Evolutionary conservation across 2,888 invertebrate genomes (phyloP), one percentile per base, ranked within the genome.

Genomic region (Pogonocherus hispidulus): DNA sequence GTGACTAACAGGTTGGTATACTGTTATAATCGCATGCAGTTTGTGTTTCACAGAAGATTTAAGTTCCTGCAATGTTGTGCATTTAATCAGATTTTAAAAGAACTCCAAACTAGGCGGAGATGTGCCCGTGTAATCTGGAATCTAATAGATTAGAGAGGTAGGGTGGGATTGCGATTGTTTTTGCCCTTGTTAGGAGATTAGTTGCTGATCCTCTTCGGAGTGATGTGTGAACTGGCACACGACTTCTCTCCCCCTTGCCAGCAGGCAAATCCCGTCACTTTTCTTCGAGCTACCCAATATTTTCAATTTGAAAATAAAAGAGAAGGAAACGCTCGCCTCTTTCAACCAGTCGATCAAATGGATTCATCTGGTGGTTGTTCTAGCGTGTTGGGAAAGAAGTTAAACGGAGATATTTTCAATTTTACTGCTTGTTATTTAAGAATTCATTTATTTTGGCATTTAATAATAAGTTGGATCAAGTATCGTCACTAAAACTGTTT

Each of bases 121-220:
- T 44, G 37, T 60, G 54, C 16, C 57, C 47, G 32, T 37, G 46
- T 62, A 62, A 62, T 62, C 62, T 68, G 66, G 52, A 67, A 68
- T 70, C 70, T 73, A 69, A 71, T 73, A 71, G 70, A 73, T 69
- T 71, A 67, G 66, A 67, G 71, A 63, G 67, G 57, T 59, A 74
- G 73, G 74, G 74, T 73, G 69, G 72, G 74, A 75, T 68, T 82
- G 71, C 79, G 81, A 83, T 84, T 85, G 84, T 84, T 85, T 85
- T 83, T 83, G 82, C 83, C 84, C 83, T 84, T 84, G 84, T 84
- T 84, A 84, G 80, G 77, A 83, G 85, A 85, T 85, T 85, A 85
- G 82, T 79, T 81, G 81, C 81, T 81, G 82, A 83, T 84, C 84
- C 83, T 82, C 72, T 77, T 80, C 79, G 76, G 73, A 81, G 82